Evolutionary conservation across 1,140 invertebrate species (phyloP), one percentile per base, ranked within the genome.

Genomic region (Marisa cornuarietis): DNA sequence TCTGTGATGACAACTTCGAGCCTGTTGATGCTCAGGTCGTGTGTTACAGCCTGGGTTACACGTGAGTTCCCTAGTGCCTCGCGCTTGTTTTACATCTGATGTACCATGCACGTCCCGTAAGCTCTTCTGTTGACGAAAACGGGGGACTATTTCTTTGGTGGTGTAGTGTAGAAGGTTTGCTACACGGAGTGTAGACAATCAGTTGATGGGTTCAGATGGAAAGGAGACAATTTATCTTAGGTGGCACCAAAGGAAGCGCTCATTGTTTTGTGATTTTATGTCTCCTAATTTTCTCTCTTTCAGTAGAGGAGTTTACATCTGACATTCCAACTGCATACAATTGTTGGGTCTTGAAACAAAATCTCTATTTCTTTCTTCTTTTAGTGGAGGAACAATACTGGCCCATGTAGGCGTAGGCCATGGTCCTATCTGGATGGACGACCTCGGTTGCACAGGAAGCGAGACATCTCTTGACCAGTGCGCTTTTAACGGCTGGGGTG

Each of bases 1-100:
- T 96, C 31, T 96, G 95, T 87, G 95, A 95, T 85, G 95, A 96
- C 84, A 92, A 93, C 79, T 96, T 95, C 85, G 93, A 93, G 0
- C 88, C 94, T 63, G 92, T 90, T 31, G 93, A 95, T 81, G 95
- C 94, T 1, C 90, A 93, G 80, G 92, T 96, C 0, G 92, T 95
- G 22, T 96, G 95, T 85, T 92, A 91, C 63, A 94, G 95, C 87
- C 86, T 95, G 42, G 95, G 95, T 31, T 86, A 83, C 54, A 73
- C 24, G 20, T 77, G 69, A 77, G 51, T 68, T 68, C 22, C 1
- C 11, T 14, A 58, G 54, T 58, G 54, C 4, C 54, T 8, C 1
- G 16, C 1, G 6, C 31, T 42, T n/a, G n/a, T n/a, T n/a, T n/a
- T 42, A 42, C 31, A 42, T 42, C 31, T 42, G 0, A 42, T 42